Conservation (phyloP, 1,140 invertebrate genomes). For the Caenorhabditis briggsae region DNA sequence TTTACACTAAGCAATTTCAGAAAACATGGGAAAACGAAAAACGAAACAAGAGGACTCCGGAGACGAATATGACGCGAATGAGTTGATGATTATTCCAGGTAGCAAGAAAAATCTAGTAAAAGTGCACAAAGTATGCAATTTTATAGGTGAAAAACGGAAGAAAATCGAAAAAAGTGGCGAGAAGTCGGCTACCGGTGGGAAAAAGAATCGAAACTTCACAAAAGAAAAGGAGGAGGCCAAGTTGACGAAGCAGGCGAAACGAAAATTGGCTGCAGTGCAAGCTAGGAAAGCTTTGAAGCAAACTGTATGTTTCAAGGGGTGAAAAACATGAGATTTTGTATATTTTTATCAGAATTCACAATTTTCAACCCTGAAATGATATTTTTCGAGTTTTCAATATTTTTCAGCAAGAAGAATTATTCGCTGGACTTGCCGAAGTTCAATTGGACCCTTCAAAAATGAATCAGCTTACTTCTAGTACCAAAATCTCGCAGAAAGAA, state of each 20-base stretch:
- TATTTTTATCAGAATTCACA: no score
- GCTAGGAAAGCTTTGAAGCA: constrained; percentile 40
- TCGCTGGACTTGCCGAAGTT: constrained; percentile 61
- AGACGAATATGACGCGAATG: constrained; percentile 39
- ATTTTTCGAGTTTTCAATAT: background rate
- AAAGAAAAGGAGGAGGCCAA: constrained; percentile 53
- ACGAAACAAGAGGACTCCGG: background rate
- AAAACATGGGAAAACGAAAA: constrained; percentile 49
- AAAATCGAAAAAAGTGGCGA: constrained; percentile 12
- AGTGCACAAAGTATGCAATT: background rate
- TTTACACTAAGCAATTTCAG: background rate
- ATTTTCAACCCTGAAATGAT: no score
- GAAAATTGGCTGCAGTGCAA: constrained; percentile 59
- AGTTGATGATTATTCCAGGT: constrained; percentile 56
- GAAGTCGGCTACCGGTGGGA: constrained; percentile 58
- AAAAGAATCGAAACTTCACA: constrained; percentile 58
- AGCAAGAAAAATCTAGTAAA: background rate
- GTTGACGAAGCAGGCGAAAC: constrained; percentile 58
- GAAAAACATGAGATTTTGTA: no score
- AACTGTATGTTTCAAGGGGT: constrained; percentile 8
- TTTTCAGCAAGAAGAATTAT: constrained; percentile 67
- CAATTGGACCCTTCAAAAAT: constrained; percentile 62
- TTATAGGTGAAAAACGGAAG: constrained; percentile 42
- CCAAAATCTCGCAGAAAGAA: constrained; percentile 60
- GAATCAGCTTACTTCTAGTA: constrained; percentile 58